Evolutionary conservation across 2,797 vertebrate species (phyloP).

Genomic region (Trachops cirrhosus): DNA sequence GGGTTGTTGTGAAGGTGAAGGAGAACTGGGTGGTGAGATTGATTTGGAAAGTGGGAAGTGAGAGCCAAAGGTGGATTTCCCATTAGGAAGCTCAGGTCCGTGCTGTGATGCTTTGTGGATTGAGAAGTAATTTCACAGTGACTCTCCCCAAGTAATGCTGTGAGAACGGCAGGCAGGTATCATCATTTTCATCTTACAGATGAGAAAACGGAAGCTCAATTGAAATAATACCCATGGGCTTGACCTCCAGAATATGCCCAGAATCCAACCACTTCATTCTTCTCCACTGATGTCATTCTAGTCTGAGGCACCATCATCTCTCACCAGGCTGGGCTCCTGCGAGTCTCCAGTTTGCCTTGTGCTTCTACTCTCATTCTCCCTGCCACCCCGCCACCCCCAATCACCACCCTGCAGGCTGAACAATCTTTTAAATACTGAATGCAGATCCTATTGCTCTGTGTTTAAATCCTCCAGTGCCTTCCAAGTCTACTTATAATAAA

Average conservation of each 20-base stretch:
- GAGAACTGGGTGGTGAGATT: background rate
- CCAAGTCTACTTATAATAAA: slow-evolving; percentile 58
- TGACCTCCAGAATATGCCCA: background rate
- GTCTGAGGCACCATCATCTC: background rate
- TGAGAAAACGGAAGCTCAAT: background rate
- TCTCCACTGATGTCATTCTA: background rate
- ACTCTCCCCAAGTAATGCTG: background rate
- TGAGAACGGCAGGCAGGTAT: background rate
- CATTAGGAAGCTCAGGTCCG: background rate
- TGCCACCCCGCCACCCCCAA: background rate
- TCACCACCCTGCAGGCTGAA: background rate
- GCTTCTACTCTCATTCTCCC: background rate
- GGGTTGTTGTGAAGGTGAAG: background rate
- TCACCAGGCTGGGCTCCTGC: background rate
- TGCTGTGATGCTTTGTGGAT: background rate
- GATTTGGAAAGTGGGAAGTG: background rate
- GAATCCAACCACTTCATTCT: background rate
- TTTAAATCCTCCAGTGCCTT: slow-evolving; percentile 41
- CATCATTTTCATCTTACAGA: background rate
- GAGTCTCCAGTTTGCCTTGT: background rate
- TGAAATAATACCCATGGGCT: background rate
- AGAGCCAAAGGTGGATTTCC: background rate
- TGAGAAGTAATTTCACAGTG: background rate
- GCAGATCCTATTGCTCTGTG: slow-evolving; percentile 34
- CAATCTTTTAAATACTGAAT: background rate